These are phyloP conservation scores for Virgularia gustaviana DNA, from an alignment of 92 coral and sea anemone genomes.

Conservation along the genomic window DNA sequence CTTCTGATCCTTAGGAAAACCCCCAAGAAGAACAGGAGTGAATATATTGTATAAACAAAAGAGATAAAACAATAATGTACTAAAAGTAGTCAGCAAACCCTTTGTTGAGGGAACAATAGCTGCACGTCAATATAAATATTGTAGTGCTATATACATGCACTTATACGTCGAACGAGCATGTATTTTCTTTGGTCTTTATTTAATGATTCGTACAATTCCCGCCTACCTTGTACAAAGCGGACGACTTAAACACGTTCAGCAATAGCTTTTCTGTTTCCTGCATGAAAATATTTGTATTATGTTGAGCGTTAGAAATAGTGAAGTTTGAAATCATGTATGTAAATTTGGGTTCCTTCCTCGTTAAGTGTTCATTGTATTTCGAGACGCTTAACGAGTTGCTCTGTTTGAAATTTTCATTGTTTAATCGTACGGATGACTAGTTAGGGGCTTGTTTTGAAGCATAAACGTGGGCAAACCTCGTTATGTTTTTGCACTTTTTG, in stretches of 20 bases:
- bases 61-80: background rate
- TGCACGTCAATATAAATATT: no score
- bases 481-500: conserved; percentile 82
- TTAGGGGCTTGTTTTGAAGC: background rate
- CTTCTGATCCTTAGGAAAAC: conserved; percentile 31
- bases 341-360: background rate
- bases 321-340: background rate
- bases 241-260: conserved; percentile 63
- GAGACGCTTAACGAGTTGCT: background rate
- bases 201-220: no score
- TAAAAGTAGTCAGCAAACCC: background rate
- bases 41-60: no score
- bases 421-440: background rate
- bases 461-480: conserved; percentile 53
- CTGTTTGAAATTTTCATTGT: no score
- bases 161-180: no score
- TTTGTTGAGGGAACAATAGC: no score
- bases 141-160: no score
- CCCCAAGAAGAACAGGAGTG: no score
- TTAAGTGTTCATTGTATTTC: background rate
- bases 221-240: conserved; percentile 59
- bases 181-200: background rate
- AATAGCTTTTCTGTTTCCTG: conserved; percentile 72
- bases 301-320: background rate
- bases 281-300: background rate